A percentile compares a stretch with the other conserved stretches of the same genome.
These are phyloP conservation scores for Craniophora ligustri DNA, from an alignment of 2,888 invertebrate species.

Conservation along the genomic window DNA sequence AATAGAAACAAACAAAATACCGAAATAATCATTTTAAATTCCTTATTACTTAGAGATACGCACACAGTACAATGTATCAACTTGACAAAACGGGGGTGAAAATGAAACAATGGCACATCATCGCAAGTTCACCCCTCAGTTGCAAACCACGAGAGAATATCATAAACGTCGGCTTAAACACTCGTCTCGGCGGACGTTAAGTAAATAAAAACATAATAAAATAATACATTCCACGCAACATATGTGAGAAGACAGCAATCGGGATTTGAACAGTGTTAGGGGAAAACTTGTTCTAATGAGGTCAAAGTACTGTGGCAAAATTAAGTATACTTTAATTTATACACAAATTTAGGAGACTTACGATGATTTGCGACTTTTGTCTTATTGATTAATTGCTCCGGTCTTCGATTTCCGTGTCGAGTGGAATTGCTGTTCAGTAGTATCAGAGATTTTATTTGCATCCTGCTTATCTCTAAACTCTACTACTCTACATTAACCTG, in stretches of 20 bases:
- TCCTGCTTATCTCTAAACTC: no score
- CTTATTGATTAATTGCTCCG: slow-evolving; percentile 1
- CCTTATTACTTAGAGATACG: slow-evolving; percentile 46
- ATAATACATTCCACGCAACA: slow-evolving; percentile 86
- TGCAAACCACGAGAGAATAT: slow-evolving; percentile 85
- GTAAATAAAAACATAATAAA: slow-evolving; percentile 88
- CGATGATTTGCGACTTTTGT: no score
- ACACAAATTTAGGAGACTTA: no score
- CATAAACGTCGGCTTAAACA: slow-evolving; percentile 88
- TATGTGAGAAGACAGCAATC: slow-evolving; percentile 75
- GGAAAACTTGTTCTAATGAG: slow-evolving; percentile 39
- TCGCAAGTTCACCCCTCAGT: slow-evolving; percentile 72
- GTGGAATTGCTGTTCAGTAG: no score
- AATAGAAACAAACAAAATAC: slow-evolving; percentile 12
- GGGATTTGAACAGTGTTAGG: slow-evolving; percentile 54
- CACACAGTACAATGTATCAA: slow-evolving; percentile 69
- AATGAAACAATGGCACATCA: slow-evolving; percentile 84
- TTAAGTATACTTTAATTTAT: no score
- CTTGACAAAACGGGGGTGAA: slow-evolving; percentile 80
- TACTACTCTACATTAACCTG: no score
- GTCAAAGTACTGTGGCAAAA: background rate
- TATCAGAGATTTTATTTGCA: no score
- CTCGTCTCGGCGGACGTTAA: slow-evolving; percentile 82
- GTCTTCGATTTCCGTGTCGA: background rate
- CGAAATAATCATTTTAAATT: slow-evolving; percentile 57